phyloP scores from a whole-genome alignment of 2,113 vertebrate genomes.

The Nestor notabilis region DNA sequence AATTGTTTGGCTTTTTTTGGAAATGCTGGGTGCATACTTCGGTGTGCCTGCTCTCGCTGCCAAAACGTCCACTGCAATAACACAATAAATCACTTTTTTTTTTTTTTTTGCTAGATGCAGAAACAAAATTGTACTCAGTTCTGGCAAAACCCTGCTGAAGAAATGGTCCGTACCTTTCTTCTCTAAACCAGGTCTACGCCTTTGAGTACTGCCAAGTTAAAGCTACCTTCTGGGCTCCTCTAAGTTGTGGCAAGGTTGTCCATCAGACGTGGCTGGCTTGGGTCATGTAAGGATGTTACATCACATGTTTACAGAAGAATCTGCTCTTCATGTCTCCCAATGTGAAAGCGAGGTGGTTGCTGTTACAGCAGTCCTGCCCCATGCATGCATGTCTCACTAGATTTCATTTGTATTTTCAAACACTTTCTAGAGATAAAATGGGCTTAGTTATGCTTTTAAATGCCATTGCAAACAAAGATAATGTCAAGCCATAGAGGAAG shows the following conservation, averaged over 20 bases:
- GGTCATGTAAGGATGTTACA: neutral
- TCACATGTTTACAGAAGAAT: neutral
- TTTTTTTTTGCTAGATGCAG: neutral
- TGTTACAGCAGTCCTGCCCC: neutral
- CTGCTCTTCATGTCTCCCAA: neutral
- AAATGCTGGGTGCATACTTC: neutral
- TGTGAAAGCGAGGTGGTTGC: neutral
- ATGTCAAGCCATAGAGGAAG: neutral
- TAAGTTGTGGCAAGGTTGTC: neutral
- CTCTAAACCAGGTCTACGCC: neutral
- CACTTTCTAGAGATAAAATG: neutral
- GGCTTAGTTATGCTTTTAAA: neutral
- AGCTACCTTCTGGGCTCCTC: neutral
- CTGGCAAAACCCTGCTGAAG: neutral
- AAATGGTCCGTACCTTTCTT: neutral
- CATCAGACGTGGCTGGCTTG: neutral
- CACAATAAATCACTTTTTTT: neutral
- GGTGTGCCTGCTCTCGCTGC: neutral
- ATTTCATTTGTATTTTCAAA: neutral
- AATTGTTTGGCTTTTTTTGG: neutral
- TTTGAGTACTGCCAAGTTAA: neutral
- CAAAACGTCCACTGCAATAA: neutral
- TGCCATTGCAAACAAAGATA: neutral
- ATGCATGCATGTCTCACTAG: rapidly evolving
- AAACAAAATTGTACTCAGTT: neutral